Conservation (phyloP, 64 coral and sea anemone genomes). For the Acropora tenuis region DNA sequence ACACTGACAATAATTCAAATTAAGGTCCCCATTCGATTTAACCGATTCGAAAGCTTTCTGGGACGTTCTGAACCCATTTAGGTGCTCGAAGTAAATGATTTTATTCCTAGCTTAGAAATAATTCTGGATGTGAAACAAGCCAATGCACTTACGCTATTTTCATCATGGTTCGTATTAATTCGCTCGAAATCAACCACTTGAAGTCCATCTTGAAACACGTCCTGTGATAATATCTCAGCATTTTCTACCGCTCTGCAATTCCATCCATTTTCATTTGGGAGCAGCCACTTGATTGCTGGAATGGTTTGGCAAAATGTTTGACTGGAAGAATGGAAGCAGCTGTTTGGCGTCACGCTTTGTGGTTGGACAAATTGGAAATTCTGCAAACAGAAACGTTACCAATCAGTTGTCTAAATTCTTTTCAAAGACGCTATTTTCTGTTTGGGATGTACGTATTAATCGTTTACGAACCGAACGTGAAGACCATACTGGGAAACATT, state of each 20-base stretch:
- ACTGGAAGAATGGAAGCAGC: conserved; percentile 8
- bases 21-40: no score
- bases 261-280: conserved; percentile 46
- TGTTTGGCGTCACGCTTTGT: background rate
- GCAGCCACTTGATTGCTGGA: conserved; percentile 31
- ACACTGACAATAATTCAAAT: no score
- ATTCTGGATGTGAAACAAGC: no score
- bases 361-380: conserved; percentile 2
- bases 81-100: no score
- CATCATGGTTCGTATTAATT: background rate
- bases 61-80: no score
- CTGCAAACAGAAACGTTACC: background rate
- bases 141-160: conserved; percentile 6
- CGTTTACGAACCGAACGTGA: no score
- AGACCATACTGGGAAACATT: no score
- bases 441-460: background rate
- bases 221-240: conserved; percentile 29
- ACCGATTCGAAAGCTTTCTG: no score
- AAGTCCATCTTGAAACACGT: conserved; percentile 31
- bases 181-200: background rate
- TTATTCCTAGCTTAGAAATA: no score
- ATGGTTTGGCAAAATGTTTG: background rate
- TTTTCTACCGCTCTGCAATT: conserved; percentile 44
- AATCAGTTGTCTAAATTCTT: background rate
- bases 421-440: background rate